These are phyloP conservation scores for Neosalanx taihuensis DNA, from an alignment of 2,797 vertebrate genomes.

Conservation along the genomic window DNA sequence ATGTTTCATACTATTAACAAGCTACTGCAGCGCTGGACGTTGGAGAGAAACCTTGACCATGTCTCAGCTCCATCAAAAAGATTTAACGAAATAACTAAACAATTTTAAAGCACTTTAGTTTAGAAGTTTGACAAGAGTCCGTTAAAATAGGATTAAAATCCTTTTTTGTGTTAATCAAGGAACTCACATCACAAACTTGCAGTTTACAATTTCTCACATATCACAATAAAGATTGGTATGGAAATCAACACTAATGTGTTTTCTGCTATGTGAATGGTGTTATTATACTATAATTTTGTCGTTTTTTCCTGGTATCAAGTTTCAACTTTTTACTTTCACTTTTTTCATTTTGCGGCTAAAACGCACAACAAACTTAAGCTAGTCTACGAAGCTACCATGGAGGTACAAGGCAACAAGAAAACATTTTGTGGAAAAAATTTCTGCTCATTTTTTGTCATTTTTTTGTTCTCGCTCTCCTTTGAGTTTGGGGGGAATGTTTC, in stretches of 20 bases:
- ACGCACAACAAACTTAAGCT: no score
- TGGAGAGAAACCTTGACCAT: not conserved
- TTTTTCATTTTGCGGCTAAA: no score
- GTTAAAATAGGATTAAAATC: not conserved
- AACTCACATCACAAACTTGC: no score
- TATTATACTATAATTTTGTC: no score
- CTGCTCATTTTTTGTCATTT: no score
- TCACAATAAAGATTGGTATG: not conserved
- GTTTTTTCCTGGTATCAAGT: not conserved
- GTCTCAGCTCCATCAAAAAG: not conserved
- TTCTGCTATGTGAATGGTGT: not conserved
- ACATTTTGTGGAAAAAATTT: no score
- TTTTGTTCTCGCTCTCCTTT: no score
- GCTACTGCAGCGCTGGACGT: not conserved
- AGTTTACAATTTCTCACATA: not conserved
- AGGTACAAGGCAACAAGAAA: no score
- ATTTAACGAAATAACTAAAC: not conserved
- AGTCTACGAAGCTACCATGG: no score
- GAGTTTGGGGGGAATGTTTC: no score
- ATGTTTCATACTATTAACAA: not conserved
- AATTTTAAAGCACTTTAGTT: not conserved
- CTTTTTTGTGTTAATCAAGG: not conserved
- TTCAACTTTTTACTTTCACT: not conserved
- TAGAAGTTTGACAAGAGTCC: not conserved
- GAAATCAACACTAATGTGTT: slow-evolving; percentile 13